phyloP scores from a whole-genome alignment of 2,888 invertebrate species.

The Oscheius sp. region DNA sequence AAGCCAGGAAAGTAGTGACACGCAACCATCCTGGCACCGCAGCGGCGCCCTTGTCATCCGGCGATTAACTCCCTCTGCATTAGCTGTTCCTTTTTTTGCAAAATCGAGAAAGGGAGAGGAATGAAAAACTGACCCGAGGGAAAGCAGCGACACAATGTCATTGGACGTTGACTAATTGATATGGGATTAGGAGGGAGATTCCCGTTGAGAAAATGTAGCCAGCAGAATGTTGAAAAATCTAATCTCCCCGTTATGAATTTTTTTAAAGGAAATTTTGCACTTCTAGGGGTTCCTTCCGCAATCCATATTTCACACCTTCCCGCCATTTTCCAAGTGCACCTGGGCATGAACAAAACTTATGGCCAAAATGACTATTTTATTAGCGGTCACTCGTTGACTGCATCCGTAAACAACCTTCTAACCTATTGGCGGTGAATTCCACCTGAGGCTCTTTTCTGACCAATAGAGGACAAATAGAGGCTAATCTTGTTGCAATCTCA shows the following conservation, averaged over 20 bases:
- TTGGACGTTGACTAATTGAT: constrained; percentile 13
- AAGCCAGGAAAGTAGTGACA: too few species aligned
- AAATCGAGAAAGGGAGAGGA: background rate
- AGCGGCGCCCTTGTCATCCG: background rate
- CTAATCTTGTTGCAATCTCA: too few species aligned
- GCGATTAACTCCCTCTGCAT: too few species aligned
- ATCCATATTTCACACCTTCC: background rate
- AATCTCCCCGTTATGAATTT: too few species aligned
- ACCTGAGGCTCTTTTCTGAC: too few species aligned
- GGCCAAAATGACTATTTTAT: background rate
- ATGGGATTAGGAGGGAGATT: background rate
- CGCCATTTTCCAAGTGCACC: background rate
- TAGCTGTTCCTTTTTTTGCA: background rate
- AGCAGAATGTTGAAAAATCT: background rate
- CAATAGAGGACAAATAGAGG: too few species aligned
- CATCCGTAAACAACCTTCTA: too few species aligned
- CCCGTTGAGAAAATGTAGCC: background rate
- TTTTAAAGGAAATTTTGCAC: background rate
- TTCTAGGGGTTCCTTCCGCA: background rate
- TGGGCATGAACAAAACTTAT: background rate
- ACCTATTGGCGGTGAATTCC: too few species aligned
- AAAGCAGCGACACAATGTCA: background rate
- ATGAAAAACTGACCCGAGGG: background rate
- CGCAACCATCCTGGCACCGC: background rate
- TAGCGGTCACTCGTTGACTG: too few species aligned